Base-by-base conservation (phyloP, 2,888 invertebrate genomes). In the Neoscelio sp. region DNA sequence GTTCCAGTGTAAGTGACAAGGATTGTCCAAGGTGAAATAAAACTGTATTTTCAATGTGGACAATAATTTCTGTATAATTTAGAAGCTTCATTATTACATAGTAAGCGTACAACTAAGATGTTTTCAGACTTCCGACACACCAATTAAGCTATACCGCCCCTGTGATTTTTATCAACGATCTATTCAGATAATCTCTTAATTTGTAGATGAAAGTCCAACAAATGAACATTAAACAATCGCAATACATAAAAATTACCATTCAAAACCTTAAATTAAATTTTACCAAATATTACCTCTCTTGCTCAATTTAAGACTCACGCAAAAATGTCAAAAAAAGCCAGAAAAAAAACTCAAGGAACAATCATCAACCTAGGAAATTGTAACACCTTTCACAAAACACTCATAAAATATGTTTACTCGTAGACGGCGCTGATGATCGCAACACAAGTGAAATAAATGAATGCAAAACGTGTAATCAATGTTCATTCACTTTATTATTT, bases 41-140 rank as follows among this genome's bases (percentile, higher is more conserved):
- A 70, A 28, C 15, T 15, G 28, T 6, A 17, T 35, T 38, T 38
- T 13, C 42, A 67, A 58, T 60, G 40, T 71, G 62, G 60, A 75
- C 75, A 75, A 46, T 75, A 75, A 60, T 75, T 76, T 76, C 50
- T 50, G 56, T 76, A 64, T 70, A 70, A 77, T 70, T 77, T 77
- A 70, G 70, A 77, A 77, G 77, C 70, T 77, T 70, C 52, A 64
- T 77, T 70, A 70, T 76, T 77, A 70, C 77, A 77, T 77, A 77
- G 70, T 77, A 77, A 77, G 70, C 70, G 77, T 77, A 77, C 70
- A 70, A 70, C 64, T 65, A 74, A 77, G 64, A 70, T 77, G 64
- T 70, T 70, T 76, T 64, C 76, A 64, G 65, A 77, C 44, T 65
- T 70, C 70, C 65, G 13, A 77, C 65, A 77, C 77, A 76, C 33